Percentiles rank a stretch among this genome's conserved stretches.
Evolutionary conservation across 2,797 vertebrate species (phyloP).

Genomic region (Borostomias antarcticus): DNA sequence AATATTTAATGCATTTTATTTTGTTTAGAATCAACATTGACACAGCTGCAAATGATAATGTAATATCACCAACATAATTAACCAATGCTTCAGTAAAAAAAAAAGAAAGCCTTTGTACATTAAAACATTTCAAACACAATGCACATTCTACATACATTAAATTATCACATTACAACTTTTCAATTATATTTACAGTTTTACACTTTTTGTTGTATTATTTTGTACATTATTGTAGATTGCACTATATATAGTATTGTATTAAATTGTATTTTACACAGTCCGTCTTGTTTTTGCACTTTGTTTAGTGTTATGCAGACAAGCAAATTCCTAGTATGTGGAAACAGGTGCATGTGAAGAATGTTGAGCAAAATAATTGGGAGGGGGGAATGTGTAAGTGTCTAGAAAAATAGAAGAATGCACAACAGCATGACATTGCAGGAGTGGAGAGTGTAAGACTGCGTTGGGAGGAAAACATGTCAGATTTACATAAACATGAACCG

Average conservation of each 20-base stretch:
- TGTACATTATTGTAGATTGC: no score
- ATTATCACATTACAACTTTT: background rate
- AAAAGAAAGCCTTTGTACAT: conserved; percentile 28
- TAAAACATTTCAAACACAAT: conserved; percentile 39
- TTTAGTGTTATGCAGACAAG: conserved; percentile 18
- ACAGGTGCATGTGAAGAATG: conserved; percentile 14
- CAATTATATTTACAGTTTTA: conserved; percentile 38
- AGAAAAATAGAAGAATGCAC: no score
- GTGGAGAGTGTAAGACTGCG: background rate
- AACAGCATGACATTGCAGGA: conserved; percentile 11
- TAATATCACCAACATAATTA: conserved; percentile 44
- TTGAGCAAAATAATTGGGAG: no score
- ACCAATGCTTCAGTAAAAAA: conserved; percentile 60
- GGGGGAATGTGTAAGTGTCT: no score
- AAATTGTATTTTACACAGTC: no score
- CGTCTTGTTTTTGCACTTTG: conserved; percentile 36
- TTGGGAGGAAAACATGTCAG: background rate
- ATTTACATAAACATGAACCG: no score
- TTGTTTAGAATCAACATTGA: conserved; percentile 28
- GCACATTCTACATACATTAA: conserved; percentile 40
- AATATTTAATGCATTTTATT: conserved; percentile 41
- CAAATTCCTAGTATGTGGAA: conserved; percentile 24
- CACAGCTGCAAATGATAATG: conserved; percentile 50
- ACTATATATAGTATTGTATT: no score
- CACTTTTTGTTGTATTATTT: no score